Evolutionary conservation across 2,888 invertebrate species (phyloP).

Genomic region (Zaprionus obscuricornis): DNA sequence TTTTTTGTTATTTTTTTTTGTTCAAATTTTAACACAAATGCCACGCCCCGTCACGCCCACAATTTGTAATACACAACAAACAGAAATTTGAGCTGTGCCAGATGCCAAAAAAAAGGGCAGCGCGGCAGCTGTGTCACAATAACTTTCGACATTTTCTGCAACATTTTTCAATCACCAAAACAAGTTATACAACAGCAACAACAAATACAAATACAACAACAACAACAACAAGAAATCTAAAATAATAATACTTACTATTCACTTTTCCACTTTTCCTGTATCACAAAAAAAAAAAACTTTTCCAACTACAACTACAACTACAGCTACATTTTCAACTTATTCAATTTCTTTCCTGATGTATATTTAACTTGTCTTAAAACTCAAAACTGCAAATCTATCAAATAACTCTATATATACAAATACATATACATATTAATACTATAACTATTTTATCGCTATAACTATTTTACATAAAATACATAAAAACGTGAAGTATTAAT

Average conservation of each 20-base stretch:
- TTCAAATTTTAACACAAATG: slow-evolving; percentile 44
- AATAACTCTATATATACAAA: slow-evolving; percentile 19
- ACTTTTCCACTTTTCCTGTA: neutral
- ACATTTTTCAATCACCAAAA: slow-evolving; percentile 12
- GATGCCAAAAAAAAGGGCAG: slow-evolving; percentile 19
- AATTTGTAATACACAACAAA: slow-evolving; percentile 25
- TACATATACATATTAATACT: slow-evolving; percentile 8
- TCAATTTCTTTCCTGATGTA: slow-evolving; percentile 41
- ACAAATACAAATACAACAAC: neutral
- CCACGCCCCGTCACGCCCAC: slow-evolving; percentile 46
- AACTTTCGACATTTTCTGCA: too few species aligned
- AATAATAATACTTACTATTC: neutral
- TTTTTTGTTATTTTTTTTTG: slow-evolving; percentile 21
- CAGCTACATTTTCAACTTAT: slow-evolving; percentile 53
- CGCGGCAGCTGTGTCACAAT: too few species aligned
- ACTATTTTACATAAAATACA: slow-evolving; percentile 14
- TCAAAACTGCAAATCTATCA: slow-evolving; percentile 16
- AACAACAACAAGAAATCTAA: neutral
- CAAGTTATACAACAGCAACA: too few species aligned
- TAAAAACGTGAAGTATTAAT: slow-evolving; percentile 60
- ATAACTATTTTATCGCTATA: slow-evolving; percentile 11
- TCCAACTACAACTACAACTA: slow-evolving; percentile 15
- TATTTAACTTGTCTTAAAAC: slow-evolving; percentile 13
- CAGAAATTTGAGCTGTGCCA: slow-evolving; percentile 48
- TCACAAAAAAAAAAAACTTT: slow-evolving; percentile 11